A percentile compares a stretch with the other conserved stretches of the same genome.
phyloP scores from a whole-genome alignment of 53 echinoderm and acorn worm species.

The Astropecten irregularis region DNA sequence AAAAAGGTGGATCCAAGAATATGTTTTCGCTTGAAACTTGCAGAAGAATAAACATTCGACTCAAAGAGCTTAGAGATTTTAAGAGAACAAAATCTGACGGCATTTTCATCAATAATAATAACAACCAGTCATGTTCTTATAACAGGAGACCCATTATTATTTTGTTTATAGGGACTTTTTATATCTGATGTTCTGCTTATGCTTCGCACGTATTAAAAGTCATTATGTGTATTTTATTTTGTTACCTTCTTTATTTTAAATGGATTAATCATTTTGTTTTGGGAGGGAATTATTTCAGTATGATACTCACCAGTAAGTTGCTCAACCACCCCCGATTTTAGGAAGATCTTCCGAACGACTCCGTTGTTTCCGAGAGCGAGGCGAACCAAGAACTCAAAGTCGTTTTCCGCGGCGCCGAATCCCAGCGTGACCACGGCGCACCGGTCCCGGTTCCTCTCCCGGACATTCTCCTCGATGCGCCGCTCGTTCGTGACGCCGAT shows the following conservation, averaged over 20 bases:
- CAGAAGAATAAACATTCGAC: background rate
- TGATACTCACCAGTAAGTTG: slow-evolving; percentile 66
- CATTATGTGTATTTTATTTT: no score
- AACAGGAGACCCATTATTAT: no score
- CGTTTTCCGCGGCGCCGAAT: slow-evolving; percentile 50
- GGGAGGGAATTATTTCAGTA: no score
- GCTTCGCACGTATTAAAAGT: no score
- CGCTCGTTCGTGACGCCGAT: slow-evolving; percentile 61
- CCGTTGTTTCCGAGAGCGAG: slow-evolving; percentile 89
- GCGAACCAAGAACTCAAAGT: slow-evolving; percentile 81
- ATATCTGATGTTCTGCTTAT: no score
- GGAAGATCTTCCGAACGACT: slow-evolving; percentile 83
- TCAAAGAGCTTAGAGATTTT: background rate
- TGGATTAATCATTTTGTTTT: no score
- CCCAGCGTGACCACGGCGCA: slow-evolving; percentile 92
- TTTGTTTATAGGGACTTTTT: no score
- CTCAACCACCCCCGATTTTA: slow-evolving; percentile 57
- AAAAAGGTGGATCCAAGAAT: no score
- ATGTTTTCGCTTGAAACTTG: background rate
- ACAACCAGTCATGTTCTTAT: no score
- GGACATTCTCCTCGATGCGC: slow-evolving; percentile 74
- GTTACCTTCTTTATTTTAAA: no score
- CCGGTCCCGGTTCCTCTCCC: slow-evolving; percentile 63
- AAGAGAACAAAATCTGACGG: no score
- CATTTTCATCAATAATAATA: no score